A percentile compares a stretch with the other conserved stretches of the same genome.
These are phyloP conservation scores for Andrena minutula DNA, from an alignment of 2,888 invertebrate species.

Conservation along the genomic window DNA sequence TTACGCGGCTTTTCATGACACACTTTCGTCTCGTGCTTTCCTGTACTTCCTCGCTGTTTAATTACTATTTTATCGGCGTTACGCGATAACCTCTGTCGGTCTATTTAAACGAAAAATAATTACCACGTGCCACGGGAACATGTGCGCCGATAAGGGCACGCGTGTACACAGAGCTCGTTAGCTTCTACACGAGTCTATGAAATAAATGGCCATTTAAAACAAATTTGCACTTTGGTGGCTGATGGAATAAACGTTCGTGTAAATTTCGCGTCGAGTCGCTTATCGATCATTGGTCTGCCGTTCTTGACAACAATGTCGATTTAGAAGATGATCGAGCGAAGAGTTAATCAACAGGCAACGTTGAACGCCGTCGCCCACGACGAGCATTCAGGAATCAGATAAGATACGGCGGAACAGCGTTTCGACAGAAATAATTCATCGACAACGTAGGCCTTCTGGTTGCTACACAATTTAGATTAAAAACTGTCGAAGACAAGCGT, in stretches of 20 bases:
- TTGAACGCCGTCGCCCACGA: neutral
- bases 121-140: neutral
- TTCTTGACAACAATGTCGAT: neutral
- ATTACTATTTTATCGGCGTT: slow-evolving; percentile 1
- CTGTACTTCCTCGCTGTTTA: neutral
- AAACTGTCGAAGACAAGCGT: neutral
- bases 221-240: neutral
- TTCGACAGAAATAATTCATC: neutral
- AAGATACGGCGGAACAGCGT: slow-evolving; percentile 9
- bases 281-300: neutral
- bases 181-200: neutral
- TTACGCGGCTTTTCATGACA: slow-evolving; percentile 15
- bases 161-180: too few relatives aligned
- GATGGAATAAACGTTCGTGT: neutral
- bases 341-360: neutral
- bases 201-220: neutral
- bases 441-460: neutral
- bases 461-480: neutral
- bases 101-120: slow-evolving; percentile 40
- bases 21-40: slow-evolving; percentile 15
- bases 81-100: slow-evolving; percentile 23
- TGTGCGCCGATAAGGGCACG: neutral
- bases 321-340: neutral
- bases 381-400: slow-evolving; percentile 17
- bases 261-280: neutral